These are phyloP conservation scores for Erebia aethiops DNA, from an alignment of 2,888 invertebrate genomes.

Conservation along the genomic window DNA sequence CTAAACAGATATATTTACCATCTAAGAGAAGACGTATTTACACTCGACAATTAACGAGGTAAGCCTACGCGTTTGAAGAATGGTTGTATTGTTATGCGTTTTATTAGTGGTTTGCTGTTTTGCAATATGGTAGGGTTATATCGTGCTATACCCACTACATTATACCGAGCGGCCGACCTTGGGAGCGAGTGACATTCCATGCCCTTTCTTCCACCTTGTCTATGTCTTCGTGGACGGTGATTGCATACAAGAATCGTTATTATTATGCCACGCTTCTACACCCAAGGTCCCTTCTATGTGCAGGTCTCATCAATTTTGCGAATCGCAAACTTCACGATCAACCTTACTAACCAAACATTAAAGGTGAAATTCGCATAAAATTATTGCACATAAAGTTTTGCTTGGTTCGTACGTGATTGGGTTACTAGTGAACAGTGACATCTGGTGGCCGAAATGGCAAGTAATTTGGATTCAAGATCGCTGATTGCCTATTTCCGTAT, in stretches of 20 bases:
- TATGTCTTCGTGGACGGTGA: conserved; percentile 75
- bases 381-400: neutral
- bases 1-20: conserved; percentile 64
- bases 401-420: conserved; percentile 56
- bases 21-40: conserved; percentile 58
- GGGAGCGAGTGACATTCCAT: conserved; percentile 70
- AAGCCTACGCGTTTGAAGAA: conserved; percentile 46
- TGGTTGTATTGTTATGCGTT: conserved; percentile 30
- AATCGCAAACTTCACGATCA: conserved; percentile 34
- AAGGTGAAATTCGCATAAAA: conserved; percentile 31
- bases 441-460: conserved; percentile 63
- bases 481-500: conserved; percentile 42
- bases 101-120: conserved; percentile 37
- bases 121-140: conserved; percentile 54
- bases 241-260: conserved; percentile 76
- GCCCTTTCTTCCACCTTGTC: conserved; percentile 80
- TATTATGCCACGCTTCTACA: conserved; percentile 72
- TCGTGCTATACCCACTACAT: neutral
- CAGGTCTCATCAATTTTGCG: conserved; percentile 47
- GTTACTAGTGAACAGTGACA: conserved; percentile 56
- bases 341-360: conserved; percentile 39
- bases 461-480: conserved; percentile 42
- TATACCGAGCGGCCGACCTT: conserved; percentile 62
- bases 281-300: conserved; percentile 70
- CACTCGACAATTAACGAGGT: conserved; percentile 58